A percentile compares a stretch with the other conserved stretches of the same genome.
Evolutionary conservation across 2,113 vertebrate species (phyloP).

Genomic region (Odocoileus virginianus): DNA sequence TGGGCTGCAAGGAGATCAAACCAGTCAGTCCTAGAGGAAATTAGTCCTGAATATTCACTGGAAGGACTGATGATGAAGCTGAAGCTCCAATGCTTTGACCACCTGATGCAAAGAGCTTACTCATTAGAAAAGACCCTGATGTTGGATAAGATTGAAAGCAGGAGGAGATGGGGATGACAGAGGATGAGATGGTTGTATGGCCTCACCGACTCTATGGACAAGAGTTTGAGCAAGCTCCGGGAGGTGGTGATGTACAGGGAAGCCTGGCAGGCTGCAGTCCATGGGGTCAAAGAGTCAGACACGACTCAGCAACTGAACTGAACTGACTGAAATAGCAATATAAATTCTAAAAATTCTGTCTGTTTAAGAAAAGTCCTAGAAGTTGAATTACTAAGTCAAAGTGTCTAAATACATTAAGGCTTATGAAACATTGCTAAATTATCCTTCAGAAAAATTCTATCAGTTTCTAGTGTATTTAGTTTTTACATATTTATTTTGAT

Average conservation of each 20-base stretch:
- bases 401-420: background rate
- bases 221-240: fast-evolving
- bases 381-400: background rate
- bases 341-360: background rate
- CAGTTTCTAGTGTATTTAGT: background rate
- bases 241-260: background rate
- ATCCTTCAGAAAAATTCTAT: background rate
- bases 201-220: background rate
- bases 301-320: background rate
- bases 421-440: constrained; percentile 5
- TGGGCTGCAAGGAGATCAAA: background rate
- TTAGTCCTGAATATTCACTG: background rate
- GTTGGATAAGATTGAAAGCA: background rate
- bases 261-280: background rate
- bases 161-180: background rate
- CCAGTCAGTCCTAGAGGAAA: background rate
- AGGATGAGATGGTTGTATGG: background rate
- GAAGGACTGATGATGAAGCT: background rate
- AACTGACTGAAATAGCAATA: background rate
- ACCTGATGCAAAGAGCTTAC: background rate
- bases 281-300: background rate
- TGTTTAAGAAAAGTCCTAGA: background rate
- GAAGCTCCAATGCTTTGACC: background rate
- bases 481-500: constrained; percentile 4
- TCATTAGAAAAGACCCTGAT: background rate